Percentiles rank a stretch among this genome's conserved stretches.
phyloP scores from a whole-genome alignment of 2,113 vertebrate species.

The Hippocampus abdominalis region DNA sequence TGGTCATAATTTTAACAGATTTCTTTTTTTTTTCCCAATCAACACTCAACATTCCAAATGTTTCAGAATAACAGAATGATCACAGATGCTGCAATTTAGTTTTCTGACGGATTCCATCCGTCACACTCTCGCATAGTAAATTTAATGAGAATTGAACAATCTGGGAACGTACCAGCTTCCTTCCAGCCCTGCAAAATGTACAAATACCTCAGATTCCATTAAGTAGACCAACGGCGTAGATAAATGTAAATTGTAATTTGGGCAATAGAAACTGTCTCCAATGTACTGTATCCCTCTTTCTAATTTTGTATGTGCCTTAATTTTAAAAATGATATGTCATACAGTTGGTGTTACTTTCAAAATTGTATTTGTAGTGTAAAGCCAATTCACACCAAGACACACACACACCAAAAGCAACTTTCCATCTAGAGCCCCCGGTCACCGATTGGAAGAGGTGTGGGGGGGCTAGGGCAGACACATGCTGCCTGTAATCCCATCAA shows the following conservation, averaged over 20 bases:
- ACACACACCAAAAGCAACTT: constrained; percentile 20
- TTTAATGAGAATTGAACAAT: not conserved
- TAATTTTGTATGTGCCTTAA: too few relatives aligned
- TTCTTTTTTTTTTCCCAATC: not conserved
- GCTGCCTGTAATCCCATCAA: constrained; percentile 76
- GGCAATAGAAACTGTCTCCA: not conserved
- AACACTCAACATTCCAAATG: not conserved
- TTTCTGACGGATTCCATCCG: not conserved
- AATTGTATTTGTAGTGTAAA: not conserved
- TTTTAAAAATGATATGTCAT: not conserved
- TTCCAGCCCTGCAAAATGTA: not conserved
- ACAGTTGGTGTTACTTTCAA: not conserved
- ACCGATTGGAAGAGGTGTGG: not conserved
- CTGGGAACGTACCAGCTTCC: not conserved
- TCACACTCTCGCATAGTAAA: not conserved
- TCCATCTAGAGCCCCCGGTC: constrained; percentile 7
- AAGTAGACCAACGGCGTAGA: not conserved
- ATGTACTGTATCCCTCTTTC: not conserved
- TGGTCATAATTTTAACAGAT: not conserved
- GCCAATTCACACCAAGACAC: not conserved
- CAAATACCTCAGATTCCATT: not conserved
- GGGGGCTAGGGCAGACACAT: constrained; percentile 60
- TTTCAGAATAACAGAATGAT: not conserved
- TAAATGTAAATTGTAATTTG: not conserved
- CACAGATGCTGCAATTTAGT: not conserved